Evolutionary conservation across 2,888 invertebrate species (phyloP), one percentile per base, ranked within the genome.

Genomic region (Cosmorhoe ocellata): DNA sequence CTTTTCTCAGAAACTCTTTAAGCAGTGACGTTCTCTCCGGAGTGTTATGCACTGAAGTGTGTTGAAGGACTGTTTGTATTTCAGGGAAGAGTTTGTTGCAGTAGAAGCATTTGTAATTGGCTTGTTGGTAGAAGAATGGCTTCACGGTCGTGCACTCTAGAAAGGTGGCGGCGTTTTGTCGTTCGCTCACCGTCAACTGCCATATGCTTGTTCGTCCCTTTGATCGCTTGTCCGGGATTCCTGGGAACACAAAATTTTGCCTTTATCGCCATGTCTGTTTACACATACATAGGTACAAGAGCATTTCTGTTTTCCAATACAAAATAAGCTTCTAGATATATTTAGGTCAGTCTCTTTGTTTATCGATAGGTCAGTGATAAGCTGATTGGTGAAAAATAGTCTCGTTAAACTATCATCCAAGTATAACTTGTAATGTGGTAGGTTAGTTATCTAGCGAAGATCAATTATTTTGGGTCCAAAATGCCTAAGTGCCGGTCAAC

Each of bases 151-250:
- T 87, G 60, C 58, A 68, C 58, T 88, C 84, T 22, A 90, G 60
- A 60, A 88, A 85, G 0, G 82, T 83, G 0, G 89, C 88, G 6
- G 88, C 89, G 59, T 89, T 89, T 59, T 85, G 79, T 38, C 89
- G 66, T 63, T 89, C 89, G 22, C 83, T 80, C 66, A 81, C 74
- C 1, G 89, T 89, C 89, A 88, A 85, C 81, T 88, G 87, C 89
- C 89, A 90, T 33, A 86, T 67, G 66, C 87, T 88, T 28, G 86
- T 84, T 9, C 51, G 50, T 11, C 48, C 34, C 6, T 36, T 38
- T 7, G 48, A 33, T 5, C 33, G 48, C 30, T 42, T 39, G 26
- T 28, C 50, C 31, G 48, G 47, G 44, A 56, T 27, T 58, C 71
- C 73, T 73, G 73, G 44, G 66, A 42, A 69, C 59, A 66, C 28